phyloP scores from a whole-genome alignment of 2,888 invertebrate species.

The Trachelus troglodyta region DNA sequence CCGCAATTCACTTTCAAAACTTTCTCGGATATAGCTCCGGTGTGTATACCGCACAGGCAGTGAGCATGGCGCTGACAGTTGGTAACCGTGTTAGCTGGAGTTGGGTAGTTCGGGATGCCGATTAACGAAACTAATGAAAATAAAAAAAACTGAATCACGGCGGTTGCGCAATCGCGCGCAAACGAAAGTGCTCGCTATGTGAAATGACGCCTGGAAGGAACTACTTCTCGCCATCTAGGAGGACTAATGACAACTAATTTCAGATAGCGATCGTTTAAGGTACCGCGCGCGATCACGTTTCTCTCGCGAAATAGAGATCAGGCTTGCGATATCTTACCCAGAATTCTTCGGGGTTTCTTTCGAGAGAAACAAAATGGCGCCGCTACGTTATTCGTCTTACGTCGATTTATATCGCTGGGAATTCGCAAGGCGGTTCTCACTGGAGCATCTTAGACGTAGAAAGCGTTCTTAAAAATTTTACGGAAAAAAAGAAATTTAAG shows the following conservation, averaged over 20 bases:
- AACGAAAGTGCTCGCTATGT: background rate
- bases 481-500: background rate
- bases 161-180: background rate
- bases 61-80: background rate
- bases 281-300: background rate
- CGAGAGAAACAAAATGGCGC: background rate
- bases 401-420: background rate
- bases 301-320: background rate
- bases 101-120: background rate
- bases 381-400: background rate
- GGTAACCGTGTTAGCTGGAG: background rate
- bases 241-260: conserved; percentile 5
- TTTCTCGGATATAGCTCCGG: conserved; percentile 8
- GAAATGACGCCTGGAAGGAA: background rate
- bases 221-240: background rate
- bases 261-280: background rate
- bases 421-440: background rate
- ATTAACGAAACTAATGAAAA: conserved; percentile 22
- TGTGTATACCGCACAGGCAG: background rate
- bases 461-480: background rate
- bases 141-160: conserved; percentile 2
- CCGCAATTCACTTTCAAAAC: conserved; percentile 26
- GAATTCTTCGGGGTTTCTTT: background rate
- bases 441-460: background rate
- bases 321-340: background rate